Base-by-base conservation (phyloP, 2,888 invertebrate genomes). In the Augiades crinisus region DNA sequence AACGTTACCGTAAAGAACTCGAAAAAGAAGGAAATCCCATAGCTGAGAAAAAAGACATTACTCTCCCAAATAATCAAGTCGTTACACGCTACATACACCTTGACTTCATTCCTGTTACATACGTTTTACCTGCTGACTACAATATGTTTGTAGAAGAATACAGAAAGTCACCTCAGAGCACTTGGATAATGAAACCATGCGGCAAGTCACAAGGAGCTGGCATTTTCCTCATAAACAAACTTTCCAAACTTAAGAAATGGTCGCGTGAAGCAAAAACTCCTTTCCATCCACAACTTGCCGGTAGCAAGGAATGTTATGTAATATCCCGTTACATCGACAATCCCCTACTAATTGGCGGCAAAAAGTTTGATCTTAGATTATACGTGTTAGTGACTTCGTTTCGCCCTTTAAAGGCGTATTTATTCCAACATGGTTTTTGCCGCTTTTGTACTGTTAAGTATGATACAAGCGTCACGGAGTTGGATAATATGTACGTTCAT, bases 151-250 rank as follows among this genome's bases (percentile, higher is more conserved):
- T 98, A 0, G 98, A 98, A 73, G 98, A 98, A 70, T 98, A 98
- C 73, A 91, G 98, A 55, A 98, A 97, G 78, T 95, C 95, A 50
- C 98, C 98, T 0, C 95, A 96, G 67, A 96, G 96, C 60, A 98
- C 98, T 0, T 98, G 98, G 98, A 98, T 98, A 58, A 97, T 98
- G 95, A 98, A 98, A 78, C 98, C 98, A 0, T 97, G 97, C 73
- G 97, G 98, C 12, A 96, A 98, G 83, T 98, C 98, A 0, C 96
- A 96, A 73, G 96, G 96, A 0, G 94, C 95, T 2, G 98, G 98
- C n/a, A 98, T 98, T 71, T 98, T 98, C 78, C 89, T 98, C 52
- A 97, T 98, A 62, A 98, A 98, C 76, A 97, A 97, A 88, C 86
- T 98, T 55, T 97, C 98, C 1, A 98, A 98, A 83, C 85, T 98